phyloP scores from a whole-genome alignment of 1,140 invertebrate species.

The Leptinotarsa undecemlineata region DNA sequence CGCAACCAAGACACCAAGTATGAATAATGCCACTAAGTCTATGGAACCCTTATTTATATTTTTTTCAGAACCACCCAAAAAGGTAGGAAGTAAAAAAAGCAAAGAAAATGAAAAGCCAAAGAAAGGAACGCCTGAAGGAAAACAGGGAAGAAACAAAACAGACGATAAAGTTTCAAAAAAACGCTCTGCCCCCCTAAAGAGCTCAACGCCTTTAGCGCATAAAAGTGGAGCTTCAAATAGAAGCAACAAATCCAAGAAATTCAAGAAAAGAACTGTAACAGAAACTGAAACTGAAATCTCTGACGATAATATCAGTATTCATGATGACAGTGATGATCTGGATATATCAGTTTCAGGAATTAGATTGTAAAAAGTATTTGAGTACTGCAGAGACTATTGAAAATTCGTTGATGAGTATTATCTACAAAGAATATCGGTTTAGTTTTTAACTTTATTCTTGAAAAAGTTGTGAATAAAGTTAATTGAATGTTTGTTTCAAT shows the following conservation, averaged over 20 bases:
- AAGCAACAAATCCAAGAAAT: not conserved
- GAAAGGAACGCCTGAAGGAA: not conserved
- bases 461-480: no score
- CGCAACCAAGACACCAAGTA: not conserved
- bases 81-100: not conserved
- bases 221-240: not conserved
- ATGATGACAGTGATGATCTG: conserved; percentile 16
- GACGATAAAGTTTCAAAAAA: not conserved
- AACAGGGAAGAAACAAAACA: not conserved
- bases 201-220: not conserved
- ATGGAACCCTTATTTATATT: not conserved
- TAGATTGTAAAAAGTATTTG: not conserved
- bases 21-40: not conserved
- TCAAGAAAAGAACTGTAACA: not conserved
- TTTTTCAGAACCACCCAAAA: not conserved
- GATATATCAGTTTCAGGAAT: conserved; percentile 9
- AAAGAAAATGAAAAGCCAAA: conserved; percentile 5
- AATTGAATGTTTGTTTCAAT: no score
- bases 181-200: not conserved
- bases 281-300: conserved; percentile 1
- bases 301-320: conserved; percentile 13
- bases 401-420: no score
- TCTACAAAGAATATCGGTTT: no score
- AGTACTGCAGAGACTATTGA: no score
- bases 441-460: no score